Conservation (phyloP, 2,113 vertebrate species). For the Micronisus gabar region DNA sequence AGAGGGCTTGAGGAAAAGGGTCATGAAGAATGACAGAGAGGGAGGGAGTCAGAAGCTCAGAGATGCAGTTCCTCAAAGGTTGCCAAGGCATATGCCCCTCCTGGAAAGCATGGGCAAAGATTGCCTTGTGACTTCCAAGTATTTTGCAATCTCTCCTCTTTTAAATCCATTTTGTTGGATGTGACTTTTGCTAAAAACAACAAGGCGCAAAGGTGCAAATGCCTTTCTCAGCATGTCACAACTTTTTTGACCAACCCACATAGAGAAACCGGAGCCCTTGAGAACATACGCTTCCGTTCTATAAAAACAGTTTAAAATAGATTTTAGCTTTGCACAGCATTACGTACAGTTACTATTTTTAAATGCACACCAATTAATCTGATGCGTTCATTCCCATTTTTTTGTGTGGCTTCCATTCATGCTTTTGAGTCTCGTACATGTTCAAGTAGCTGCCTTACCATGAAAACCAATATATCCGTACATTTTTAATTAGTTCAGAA, state of each 20-base stretch:
- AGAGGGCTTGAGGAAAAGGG: neutral
- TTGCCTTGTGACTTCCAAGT: neutral
- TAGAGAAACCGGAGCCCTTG: constrained; percentile 40
- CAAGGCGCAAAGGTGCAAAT: neutral
- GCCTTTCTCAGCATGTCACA: constrained; percentile 42
- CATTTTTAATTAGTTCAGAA: neutral
- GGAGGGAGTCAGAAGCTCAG: neutral
- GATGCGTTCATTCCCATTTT: neutral
- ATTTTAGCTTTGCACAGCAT: constrained; percentile 25
- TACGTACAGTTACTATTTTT: neutral
- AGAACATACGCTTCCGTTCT: neutral
- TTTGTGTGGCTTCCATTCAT: neutral
- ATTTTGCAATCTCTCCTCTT: neutral
- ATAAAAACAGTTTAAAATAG: constrained; percentile 45
- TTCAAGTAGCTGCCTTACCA: neutral
- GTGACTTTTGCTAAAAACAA: constrained; percentile 15
- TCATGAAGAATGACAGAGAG: neutral
- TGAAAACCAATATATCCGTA: neutral
- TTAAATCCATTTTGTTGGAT: neutral
- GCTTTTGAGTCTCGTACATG: neutral
- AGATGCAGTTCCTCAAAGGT: neutral
- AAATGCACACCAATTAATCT: neutral
- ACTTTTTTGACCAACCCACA: constrained; percentile 50
- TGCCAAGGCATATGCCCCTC: neutral
- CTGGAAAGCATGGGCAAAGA: neutral